Base-by-base conservation (phyloP, 2,797 vertebrate species). In the Diglossa cyanea region DNA sequence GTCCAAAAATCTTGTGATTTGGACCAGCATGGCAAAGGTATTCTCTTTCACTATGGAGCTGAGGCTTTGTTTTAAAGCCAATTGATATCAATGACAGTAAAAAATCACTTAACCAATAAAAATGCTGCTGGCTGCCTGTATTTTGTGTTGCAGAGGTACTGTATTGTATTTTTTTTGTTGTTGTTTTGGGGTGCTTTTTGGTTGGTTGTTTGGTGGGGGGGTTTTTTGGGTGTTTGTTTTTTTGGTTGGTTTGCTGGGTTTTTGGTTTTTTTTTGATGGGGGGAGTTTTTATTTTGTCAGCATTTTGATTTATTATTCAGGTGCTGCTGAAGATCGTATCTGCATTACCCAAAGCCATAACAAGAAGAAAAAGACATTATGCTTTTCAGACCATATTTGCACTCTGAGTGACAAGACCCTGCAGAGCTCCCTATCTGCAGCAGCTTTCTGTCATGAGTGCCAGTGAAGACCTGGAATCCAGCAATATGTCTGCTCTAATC, bases 341-440 rank as follows among this genome's bases (percentile, higher is more conserved):
- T 88, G 50, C 35, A 40, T 74, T 68, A 77, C 42, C 13, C 61
- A 88, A 71, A 90, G 40, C 60, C 40, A 30, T 39, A 61, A n/a
- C 6, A 60, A 81, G 18, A 86, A 86, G 62, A 90, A 79, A 89
- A 89, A 87, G n/a, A 44, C 45, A 25, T 91, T 63, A 57, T 39
- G 57, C 50, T 90, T 95, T 65, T 70, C 65, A 93, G 82, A 31
- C n/a, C 26, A 3, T 33, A 37, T 90, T 91, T 88, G 48, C 55
- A 44, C 5, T 31, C 37, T 44, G 55, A 85, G 53, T 82, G 93
- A 88, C 74, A 87, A 87, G 86, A 83, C 51, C 51, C 62, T 94
- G 94, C 94, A 93, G 80, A 93, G 60, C 67, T 95, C 33, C n/a
- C 48, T 76, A 6, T 79, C 67, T 90, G 71, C 86, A 50, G 77